Conservation (phyloP, 1,140 invertebrate genomes). For the Parapsyche elsis region DNA sequence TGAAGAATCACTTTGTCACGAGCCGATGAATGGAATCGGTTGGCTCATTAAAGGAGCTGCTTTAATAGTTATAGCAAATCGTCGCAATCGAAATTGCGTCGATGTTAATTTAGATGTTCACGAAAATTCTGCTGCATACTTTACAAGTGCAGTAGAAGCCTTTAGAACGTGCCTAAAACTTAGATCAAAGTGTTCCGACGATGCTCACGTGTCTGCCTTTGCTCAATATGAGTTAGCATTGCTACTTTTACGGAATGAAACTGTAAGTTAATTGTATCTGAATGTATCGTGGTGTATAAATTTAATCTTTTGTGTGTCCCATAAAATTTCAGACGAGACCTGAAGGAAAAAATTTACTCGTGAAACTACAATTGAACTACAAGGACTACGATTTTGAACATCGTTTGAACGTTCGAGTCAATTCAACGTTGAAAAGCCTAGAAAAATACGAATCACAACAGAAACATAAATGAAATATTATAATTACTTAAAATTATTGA, state of each 20-base stretch:
- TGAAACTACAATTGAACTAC: conserved; percentile 68
- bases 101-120: conserved; percentile 5
- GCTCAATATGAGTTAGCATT: conserved; percentile 75
- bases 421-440: conserved; percentile 67
- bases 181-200: conserved; percentile 62
- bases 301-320: neutral
- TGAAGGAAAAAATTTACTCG: conserved; percentile 67
- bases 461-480: conserved; percentile 23
- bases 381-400: conserved; percentile 78
- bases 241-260: conserved; percentile 65
- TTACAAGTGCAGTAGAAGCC: conserved; percentile 65
- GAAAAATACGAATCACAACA: conserved; percentile 53
- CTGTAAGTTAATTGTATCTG: conserved; percentile 61
- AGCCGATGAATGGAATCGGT: conserved; percentile 70
- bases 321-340: conserved; percentile 64
- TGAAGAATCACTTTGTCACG: conserved; percentile 59
- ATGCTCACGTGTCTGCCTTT: conserved; percentile 76
- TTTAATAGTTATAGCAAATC: conserved; percentile 63
- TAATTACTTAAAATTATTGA: too few species aligned
- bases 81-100: neutral
- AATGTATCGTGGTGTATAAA: neutral
- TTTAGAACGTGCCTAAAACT: conserved; percentile 67
- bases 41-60: conserved; percentile 69
- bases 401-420: conserved; percentile 72
- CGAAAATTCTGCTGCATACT: conserved; percentile 32